Percentiles rank a stretch among this genome's conserved stretches.
Conservation (phyloP, 53 echinoderm and acorn worm genomes). For the Temnopleurus reevesii region DNA sequence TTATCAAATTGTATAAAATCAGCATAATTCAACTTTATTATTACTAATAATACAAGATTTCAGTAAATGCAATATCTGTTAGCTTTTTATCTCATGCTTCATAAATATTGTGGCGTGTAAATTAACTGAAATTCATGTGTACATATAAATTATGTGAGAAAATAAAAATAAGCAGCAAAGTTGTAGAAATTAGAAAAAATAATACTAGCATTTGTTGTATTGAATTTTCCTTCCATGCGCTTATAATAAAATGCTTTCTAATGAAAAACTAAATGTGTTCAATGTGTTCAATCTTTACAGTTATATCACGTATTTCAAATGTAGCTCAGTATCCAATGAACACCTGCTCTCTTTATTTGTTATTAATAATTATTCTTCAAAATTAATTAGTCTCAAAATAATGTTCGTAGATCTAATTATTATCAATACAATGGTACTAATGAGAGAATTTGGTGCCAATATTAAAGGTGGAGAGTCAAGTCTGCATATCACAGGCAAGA, state of each 20-base stretch:
- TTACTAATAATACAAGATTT: no score
- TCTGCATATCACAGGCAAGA: no score
- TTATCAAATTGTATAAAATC: no score
- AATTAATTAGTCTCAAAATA: not conserved
- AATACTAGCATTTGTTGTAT: not conserved
- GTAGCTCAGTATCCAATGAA: not conserved
- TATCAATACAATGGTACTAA: no score
- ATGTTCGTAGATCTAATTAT: no score
- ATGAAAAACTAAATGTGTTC: not conserved
- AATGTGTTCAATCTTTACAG: not conserved
- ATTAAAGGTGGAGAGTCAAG: no score
- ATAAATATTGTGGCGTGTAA: no score
- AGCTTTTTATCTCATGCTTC: no score
- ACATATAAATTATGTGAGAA: not conserved
- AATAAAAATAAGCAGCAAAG: not conserved
- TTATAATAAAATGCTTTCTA: constrained; percentile 9
- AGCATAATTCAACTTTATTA: no score
- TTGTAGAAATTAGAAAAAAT: not conserved
- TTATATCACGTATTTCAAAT: not conserved
- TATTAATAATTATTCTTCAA: not conserved
- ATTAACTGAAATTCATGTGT: no score
- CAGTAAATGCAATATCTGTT: no score
- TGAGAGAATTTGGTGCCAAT: no score
- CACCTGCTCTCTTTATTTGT: not conserved
- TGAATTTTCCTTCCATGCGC: not conserved